These are phyloP conservation scores for Heteromyza rotundicornis DNA, from an alignment of 2,888 invertebrate genomes.

Conservation along the genomic window DNA sequence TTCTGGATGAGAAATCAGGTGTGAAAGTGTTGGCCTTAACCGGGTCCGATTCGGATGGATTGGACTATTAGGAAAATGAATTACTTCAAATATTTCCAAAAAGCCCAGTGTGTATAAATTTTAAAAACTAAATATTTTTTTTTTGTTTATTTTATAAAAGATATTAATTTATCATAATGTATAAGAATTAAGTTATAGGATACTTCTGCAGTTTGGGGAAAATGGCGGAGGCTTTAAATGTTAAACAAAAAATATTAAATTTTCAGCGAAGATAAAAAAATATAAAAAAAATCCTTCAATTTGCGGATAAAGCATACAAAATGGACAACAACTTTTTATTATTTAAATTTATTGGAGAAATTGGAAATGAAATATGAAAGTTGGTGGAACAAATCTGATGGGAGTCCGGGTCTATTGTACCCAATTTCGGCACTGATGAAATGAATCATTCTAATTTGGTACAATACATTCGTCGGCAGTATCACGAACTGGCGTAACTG, in stretches of 20 bases:
- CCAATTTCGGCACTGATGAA: no score
- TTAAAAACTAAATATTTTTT: no score
- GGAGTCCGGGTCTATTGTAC: background rate
- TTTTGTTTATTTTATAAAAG: no score
- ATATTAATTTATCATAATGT: background rate
- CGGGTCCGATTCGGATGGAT: conserved; percentile 52
- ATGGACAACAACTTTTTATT: background rate
- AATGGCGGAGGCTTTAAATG: background rate
- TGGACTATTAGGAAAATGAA: conserved; percentile 50
- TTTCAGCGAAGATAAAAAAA: conserved; percentile 23
- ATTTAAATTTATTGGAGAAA: no score
- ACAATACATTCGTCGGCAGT: no score
- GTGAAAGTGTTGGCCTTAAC: conserved; percentile 54
- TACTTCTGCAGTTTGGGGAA: conserved; percentile 29
- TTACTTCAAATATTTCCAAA: no score
- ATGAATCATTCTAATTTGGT: no score
- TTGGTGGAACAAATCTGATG: background rate
- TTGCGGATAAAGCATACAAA: conserved; percentile 18
- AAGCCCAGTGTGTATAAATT: no score
- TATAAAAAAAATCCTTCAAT: conserved; percentile 9
- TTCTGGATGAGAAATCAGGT: conserved; percentile 50
- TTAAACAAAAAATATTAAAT: conserved; percentile 12
- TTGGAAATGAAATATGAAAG: no score
- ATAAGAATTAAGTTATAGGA: conserved; percentile 13
- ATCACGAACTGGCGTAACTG: no score